These are phyloP conservation scores for Archaeoteleia sp. DNA, from an alignment of 2,888 invertebrate species.

Conservation along the genomic window DNA sequence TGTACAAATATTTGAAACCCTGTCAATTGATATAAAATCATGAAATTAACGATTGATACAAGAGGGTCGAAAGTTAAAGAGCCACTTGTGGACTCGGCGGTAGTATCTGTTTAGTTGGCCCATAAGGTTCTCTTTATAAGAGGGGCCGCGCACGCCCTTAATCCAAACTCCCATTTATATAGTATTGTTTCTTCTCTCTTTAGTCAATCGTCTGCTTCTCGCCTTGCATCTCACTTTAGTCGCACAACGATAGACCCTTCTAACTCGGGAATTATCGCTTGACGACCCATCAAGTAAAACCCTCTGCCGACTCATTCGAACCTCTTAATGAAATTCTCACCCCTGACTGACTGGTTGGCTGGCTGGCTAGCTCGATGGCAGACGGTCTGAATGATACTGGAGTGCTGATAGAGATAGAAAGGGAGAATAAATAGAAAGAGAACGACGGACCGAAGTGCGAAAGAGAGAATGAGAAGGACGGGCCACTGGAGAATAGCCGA, in stretches of 20 bases:
- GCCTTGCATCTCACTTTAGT: constrained; percentile 47
- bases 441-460: constrained; percentile 50
- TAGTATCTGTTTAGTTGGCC: constrained; percentile 75
- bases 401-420: constrained; percentile 63
- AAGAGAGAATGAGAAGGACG: constrained; percentile 54
- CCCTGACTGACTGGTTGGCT: constrained; percentile 73
- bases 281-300: constrained; percentile 75
- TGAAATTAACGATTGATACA: constrained; percentile 73
- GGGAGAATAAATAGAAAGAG: constrained; percentile 54
- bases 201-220: constrained; percentile 37
- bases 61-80: constrained; percentile 75
- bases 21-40: constrained; percentile 60
- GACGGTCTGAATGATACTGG: constrained; percentile 67
- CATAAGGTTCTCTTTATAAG: constrained; percentile 74
- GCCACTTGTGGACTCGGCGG: constrained; percentile 74
- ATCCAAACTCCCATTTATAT: constrained; percentile 63
- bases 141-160: constrained; percentile 65
- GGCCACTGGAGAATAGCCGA: constrained; percentile 69
- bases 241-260: constrained; percentile 60
- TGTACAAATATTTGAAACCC: not conserved
- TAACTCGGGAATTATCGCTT: constrained; percentile 74
- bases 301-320: constrained; percentile 74
- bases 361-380: constrained; percentile 65
- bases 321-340: constrained; percentile 76
- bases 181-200: constrained; percentile 57